Percentiles rank a stretch among this genome's conserved stretches.
Conservation (phyloP, 2,113 vertebrate genomes). For the Pyxicephalus adspersus region DNA sequence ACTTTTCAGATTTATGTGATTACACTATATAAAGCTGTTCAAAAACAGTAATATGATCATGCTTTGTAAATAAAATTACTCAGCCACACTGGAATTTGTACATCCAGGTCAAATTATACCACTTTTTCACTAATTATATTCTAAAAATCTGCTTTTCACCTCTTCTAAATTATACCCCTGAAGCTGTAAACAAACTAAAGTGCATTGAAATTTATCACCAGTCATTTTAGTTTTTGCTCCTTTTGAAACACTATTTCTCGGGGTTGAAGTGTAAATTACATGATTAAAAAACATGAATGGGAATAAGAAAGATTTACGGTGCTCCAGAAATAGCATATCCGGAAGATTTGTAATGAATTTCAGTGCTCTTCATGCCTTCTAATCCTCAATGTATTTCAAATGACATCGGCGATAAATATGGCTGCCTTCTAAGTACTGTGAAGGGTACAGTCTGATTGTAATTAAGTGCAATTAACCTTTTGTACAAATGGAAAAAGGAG, state of each 20-base stretch:
- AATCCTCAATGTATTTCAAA: slow-evolving; percentile 24
- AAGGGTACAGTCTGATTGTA: slow-evolving; percentile 29
- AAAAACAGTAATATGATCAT: background rate
- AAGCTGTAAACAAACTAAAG: slow-evolving; percentile 42
- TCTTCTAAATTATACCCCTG: slow-evolving; percentile 42
- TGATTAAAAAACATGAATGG: slow-evolving; percentile 51
- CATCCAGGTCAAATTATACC: slow-evolving; percentile 19
- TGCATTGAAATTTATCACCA: slow-evolving; percentile 47
- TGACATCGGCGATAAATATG: slow-evolving; percentile 45
- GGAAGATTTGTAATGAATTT: slow-evolving; percentile 44
- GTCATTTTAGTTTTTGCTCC: slow-evolving; percentile 40
- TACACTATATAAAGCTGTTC: background rate
- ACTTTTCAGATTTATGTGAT: background rate
- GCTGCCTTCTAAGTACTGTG: slow-evolving; percentile 14
- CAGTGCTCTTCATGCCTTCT: slow-evolving; percentile 36
- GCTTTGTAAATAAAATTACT: background rate
- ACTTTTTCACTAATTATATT: slow-evolving; percentile 35
- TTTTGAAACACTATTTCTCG: slow-evolving; percentile 48
- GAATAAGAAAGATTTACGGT: slow-evolving; percentile 30
- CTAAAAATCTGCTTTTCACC: slow-evolving; percentile 25
- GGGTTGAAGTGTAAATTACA: slow-evolving; percentile 49
- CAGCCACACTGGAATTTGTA: background rate
- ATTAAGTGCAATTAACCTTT: slow-evolving; percentile 49
- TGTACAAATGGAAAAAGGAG: slow-evolving; percentile 8
- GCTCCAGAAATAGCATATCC: slow-evolving; percentile 47